Conservation (phyloP, 2,113 vertebrate species). For the Macquaria australasica region DNA sequence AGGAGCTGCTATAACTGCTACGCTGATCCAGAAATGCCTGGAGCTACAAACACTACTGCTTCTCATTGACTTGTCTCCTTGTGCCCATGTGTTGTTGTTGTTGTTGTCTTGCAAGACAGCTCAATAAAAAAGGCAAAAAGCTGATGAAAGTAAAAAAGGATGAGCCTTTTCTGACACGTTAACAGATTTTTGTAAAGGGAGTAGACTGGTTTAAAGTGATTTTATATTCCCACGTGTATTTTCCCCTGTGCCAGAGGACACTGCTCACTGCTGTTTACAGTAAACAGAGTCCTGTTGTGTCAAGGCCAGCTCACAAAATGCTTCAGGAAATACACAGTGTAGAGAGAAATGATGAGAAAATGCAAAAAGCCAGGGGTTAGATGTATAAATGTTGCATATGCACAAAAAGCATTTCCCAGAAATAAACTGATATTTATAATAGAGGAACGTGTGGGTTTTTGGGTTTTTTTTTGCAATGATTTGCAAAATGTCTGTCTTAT, state of each 20-base stretch:
- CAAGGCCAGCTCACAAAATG: slow-evolving; percentile 2
- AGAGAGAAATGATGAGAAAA: background rate
- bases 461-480: background rate
- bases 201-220: background rate
- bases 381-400: background rate
- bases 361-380: background rate
- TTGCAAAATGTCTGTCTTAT: background rate
- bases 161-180: background rate
- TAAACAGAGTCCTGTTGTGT: slow-evolving; percentile 13
- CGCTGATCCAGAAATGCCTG: background rate
- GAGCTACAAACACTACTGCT: background rate
- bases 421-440: background rate
- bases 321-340: background rate
- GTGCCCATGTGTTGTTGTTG: background rate
- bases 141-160: background rate
- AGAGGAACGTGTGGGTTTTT: too few species aligned
- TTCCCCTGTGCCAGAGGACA: background rate
- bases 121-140: too few species aligned
- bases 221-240: background rate
- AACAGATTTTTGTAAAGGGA: background rate
- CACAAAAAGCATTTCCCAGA: background rate
- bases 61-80: background rate
- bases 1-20: background rate
- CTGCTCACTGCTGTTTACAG: slow-evolving; percentile 2
- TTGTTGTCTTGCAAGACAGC: background rate